phyloP scores from a whole-genome alignment of 2,888 invertebrate species.

The Eueremaeus valkanovi region DNA sequence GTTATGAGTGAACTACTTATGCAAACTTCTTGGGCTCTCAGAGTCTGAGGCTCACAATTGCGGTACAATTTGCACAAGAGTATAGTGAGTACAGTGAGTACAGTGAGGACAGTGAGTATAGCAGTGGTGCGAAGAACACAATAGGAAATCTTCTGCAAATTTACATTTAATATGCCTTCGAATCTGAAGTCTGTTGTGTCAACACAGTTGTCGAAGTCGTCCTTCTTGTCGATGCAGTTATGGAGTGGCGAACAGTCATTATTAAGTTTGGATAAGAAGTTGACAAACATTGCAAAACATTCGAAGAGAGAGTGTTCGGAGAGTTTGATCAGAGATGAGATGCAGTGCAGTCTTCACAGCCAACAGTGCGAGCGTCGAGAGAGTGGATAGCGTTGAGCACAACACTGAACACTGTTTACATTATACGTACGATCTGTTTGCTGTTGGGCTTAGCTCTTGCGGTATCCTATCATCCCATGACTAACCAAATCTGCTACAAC shows the following conservation, averaged over 20 bases:
- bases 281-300: slow-evolving; percentile 27
- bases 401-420: slow-evolving; percentile 24
- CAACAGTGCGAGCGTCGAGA: neutral
- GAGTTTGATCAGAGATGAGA: neutral
- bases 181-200: neutral
- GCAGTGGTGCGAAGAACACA: neutral
- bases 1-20: neutral
- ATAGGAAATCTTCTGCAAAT: neutral
- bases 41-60: no score
- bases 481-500: slow-evolving; percentile 28
- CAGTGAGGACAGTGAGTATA: no score
- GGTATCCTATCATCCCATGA: slow-evolving; percentile 34
- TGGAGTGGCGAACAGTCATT: slow-evolving; percentile 26
- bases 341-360: neutral
- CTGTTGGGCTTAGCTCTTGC: slow-evolving; percentile 27
- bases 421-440: slow-evolving; percentile 32
- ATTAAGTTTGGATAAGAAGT: slow-evolving; percentile 30
- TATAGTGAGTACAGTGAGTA: no score
- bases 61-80: neutral
- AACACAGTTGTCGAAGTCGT: slow-evolving; percentile 6
- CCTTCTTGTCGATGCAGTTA: neutral
- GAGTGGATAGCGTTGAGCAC: neutral
- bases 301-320: neutral
- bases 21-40: neutral
- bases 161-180: slow-evolving; percentile 19